A percentile compares a stretch with the other conserved stretches of the same genome.
Evolutionary conservation across 2,888 invertebrate genomes (phyloP).

Genomic region (Operophtera brumata): DNA sequence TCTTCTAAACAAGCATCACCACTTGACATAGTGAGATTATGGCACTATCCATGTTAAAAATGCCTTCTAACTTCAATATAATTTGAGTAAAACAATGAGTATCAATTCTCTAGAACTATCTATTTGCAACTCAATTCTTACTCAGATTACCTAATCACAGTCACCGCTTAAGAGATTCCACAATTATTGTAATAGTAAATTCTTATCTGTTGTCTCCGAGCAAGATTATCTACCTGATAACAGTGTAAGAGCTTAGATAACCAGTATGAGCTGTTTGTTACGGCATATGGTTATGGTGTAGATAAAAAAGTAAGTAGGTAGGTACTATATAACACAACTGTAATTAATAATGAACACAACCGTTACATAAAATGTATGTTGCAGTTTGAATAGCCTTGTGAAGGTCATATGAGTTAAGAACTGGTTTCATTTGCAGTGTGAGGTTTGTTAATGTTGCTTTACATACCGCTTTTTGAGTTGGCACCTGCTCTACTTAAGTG

Average conservation of each 20-base stretch:
- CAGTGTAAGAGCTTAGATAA: not conserved
- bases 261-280: not conserved
- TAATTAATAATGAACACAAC: not conserved
- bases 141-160: not conserved
- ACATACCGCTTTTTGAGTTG: too few species aligned
- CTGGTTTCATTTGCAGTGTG: not conserved
- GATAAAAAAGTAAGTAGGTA: too few species aligned
- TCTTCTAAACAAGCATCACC: too few species aligned
- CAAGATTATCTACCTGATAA: conserved; percentile 12
- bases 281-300: too few species aligned
- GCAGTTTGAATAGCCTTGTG: not conserved
- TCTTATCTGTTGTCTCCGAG: conserved; percentile 7
- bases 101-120: too few species aligned
- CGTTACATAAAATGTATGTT: conserved; percentile 1
- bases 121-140: not conserved
- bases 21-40: too few species aligned
- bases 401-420: conserved; percentile 12
- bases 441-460: too few species aligned
- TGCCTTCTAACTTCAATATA: too few species aligned
- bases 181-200: not conserved
- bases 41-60: too few species aligned
- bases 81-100: too few species aligned
- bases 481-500: too few species aligned
- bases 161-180: not conserved
- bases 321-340: not conserved